phyloP scores from a whole-genome alignment of 1,140 invertebrate species.

The Drosophila guanche region DNA sequence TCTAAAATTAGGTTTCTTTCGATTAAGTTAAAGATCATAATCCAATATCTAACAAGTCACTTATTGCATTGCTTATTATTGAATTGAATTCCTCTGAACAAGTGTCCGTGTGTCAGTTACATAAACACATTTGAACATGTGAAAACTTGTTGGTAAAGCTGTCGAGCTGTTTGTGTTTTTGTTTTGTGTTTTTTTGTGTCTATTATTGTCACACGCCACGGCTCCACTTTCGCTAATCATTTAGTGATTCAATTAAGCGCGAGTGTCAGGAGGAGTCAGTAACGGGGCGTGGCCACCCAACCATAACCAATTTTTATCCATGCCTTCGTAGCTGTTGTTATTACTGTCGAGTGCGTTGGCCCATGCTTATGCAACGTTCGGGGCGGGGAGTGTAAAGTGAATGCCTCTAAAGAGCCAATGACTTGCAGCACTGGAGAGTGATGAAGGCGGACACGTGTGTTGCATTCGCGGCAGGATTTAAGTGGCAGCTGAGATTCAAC shows the following conservation, averaged over 20 bases:
- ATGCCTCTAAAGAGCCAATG: constrained; percentile 50
- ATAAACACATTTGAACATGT: constrained; percentile 9
- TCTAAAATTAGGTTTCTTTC: too few relatives aligned
- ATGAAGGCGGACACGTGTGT: constrained; percentile 24
- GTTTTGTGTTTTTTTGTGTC: constrained; percentile 5
- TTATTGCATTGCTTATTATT: too few relatives aligned
- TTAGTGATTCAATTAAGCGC: constrained; percentile 74
- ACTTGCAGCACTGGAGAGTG: constrained; percentile 44
- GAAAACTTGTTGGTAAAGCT: constrained; percentile 9
- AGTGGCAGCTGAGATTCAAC: constrained; percentile 32
- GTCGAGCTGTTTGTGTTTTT: constrained; percentile 13
- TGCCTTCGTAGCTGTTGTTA: constrained; percentile 7
- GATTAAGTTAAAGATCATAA: too few relatives aligned
- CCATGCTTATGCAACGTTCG: constrained; percentile 46
- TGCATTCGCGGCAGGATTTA: constrained; percentile 12
- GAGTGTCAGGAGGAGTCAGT: constrained; percentile 48
- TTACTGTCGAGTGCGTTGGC: constrained; percentile 20
- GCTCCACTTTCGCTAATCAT: constrained; percentile 54
- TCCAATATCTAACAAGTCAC: too few relatives aligned
- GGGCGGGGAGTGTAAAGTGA: not conserved
- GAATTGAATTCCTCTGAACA: too few relatives aligned
- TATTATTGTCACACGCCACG: constrained; percentile 40
- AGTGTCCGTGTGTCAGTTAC: too few relatives aligned
- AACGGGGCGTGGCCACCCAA: constrained; percentile 52
- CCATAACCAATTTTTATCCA: constrained; percentile 47